Conservation (phyloP, 1,140 invertebrate species). For the Tachypleus tridentatus region DNA sequence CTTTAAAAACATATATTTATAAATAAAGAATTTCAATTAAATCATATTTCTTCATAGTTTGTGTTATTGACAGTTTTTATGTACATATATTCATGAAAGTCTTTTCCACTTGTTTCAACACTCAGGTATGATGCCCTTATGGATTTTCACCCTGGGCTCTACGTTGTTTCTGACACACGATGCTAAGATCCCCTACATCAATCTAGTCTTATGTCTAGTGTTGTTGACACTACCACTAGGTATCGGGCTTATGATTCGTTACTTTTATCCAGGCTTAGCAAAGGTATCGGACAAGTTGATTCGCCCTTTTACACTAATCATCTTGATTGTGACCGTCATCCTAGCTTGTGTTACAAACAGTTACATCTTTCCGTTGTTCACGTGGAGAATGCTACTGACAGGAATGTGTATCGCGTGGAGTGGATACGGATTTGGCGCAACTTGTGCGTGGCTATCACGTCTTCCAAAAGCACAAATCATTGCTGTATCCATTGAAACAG, state of each 20-base stretch:
- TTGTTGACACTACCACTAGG: constrained; percentile 36
- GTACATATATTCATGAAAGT: no score
- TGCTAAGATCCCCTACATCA: constrained; percentile 35
- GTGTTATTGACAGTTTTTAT: no score
- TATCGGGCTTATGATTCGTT: constrained; percentile 32
- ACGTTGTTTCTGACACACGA: constrained; percentile 21
- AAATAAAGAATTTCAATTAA: no score
- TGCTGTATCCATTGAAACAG: constrained; percentile 42
- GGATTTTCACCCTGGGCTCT: constrained; percentile 40
- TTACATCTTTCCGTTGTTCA: constrained; percentile 40
- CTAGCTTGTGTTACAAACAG: constrained; percentile 39
- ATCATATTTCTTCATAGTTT: no score
- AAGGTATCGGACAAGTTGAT: constrained; percentile 23
- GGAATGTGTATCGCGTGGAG: constrained; percentile 39
- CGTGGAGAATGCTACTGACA: constrained; percentile 29
- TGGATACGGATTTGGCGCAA: constrained; percentile 40
- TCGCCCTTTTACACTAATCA: constrained; percentile 31
- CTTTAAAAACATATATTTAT: no score
- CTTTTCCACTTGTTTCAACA: no score
- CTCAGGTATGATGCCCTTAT: constrained; percentile 41
- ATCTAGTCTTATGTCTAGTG: constrained; percentile 33
- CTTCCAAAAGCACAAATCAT: constrained; percentile 29
- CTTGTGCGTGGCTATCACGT: constrained; percentile 16
- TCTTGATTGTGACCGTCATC: constrained; percentile 9
- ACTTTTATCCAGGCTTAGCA: constrained; percentile 24